Base-by-base conservation (phyloP, 2,113 vertebrate genomes). In the Actenoides lindsayi region DNA sequence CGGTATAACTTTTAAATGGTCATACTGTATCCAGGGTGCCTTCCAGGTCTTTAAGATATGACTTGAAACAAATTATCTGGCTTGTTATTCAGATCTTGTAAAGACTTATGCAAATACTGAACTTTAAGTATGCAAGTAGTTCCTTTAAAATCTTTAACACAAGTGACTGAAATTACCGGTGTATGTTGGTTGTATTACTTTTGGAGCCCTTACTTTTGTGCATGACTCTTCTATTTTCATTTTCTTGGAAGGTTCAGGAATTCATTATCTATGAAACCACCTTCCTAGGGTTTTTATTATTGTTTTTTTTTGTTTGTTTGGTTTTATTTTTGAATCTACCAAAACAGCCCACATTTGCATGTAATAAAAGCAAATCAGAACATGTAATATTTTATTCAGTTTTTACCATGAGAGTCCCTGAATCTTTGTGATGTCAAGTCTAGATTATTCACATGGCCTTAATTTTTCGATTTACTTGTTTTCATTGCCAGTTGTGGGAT, bases 91-190 rank as follows among this genome's bases (percentile, higher is more conserved):
- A 62, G 35, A 62, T 53, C 33, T 78, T 79, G 57, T 57, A 75
- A 79, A 76, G 73, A 60, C 62, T 92, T 89, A 85, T 44, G 73
- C 60, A 93, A 93, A 91, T 89, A 83, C 15, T 79, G 90, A 89
- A 87, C 77, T 94, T 92, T 13, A 91, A 74, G 30, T 31, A 54
- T 48, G 39, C 11, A 42, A 78, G 41, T 44, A 60, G 27, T 53
- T 83, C 14, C 42, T 83, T 83, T 92, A 56, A 84, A 83, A 46
- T 81, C 56, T 62, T 92, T 39, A 54, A 68, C 63, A 62, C 31
- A 83, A 69, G 41, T 75, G 4, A 70, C 75, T 90, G 68, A 31
- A 92, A 75, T 68, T 84, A 21, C 24, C 86, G 16, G 6, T 83
- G 5, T 65, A 16, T 84, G 24, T 44, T 78, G 28, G 24, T 68